Evolutionary conservation across 2,113 vertebrate species (phyloP).

Genomic region (Scophthalmus maximus): DNA sequence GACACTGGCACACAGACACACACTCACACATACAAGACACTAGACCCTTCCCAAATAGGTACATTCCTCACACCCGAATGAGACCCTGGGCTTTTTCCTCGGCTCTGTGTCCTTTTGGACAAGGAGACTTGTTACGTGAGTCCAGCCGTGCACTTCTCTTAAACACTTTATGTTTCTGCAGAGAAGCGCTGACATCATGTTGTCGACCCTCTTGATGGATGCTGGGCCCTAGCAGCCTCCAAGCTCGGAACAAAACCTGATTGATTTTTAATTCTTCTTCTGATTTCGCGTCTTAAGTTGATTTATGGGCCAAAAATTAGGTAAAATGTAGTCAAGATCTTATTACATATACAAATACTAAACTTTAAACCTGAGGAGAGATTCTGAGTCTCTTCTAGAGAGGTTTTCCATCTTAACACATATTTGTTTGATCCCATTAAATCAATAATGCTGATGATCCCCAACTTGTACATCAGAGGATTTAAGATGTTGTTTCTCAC

Average conservation of each 20-base stretch:
- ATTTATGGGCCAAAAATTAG: not conserved
- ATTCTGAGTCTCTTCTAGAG: too few relatives aligned
- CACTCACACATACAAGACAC: slow-evolving; percentile 70
- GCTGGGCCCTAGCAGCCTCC: not conserved
- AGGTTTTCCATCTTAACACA: too few relatives aligned
- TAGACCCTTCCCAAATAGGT: slow-evolving; percentile 70
- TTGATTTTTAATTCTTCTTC: not conserved
- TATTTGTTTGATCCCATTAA: too few relatives aligned
- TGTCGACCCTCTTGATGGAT: slow-evolving; percentile 35
- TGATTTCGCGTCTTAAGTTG: not conserved
- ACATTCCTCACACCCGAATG: slow-evolving; percentile 76
- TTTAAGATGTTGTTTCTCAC: not conserved
- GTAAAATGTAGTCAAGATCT: too few relatives aligned
- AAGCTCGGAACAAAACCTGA: not conserved
- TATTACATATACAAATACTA: too few relatives aligned
- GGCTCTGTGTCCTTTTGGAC: slow-evolving; percentile 55
- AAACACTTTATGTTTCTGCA: slow-evolving; percentile 41
- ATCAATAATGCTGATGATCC: too few relatives aligned
- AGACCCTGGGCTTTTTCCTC: slow-evolving; percentile 55
- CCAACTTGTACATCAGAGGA: not conserved
- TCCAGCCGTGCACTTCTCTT: slow-evolving; percentile 29
- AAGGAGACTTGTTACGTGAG: slow-evolving; percentile 40
- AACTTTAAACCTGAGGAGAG: too few relatives aligned
- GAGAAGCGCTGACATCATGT: slow-evolving; percentile 50
- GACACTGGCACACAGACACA: slow-evolving; percentile 53